Evolutionary conservation across 2,888 invertebrate genomes (phyloP).

Genomic region (Oxycera nigricornis): DNA sequence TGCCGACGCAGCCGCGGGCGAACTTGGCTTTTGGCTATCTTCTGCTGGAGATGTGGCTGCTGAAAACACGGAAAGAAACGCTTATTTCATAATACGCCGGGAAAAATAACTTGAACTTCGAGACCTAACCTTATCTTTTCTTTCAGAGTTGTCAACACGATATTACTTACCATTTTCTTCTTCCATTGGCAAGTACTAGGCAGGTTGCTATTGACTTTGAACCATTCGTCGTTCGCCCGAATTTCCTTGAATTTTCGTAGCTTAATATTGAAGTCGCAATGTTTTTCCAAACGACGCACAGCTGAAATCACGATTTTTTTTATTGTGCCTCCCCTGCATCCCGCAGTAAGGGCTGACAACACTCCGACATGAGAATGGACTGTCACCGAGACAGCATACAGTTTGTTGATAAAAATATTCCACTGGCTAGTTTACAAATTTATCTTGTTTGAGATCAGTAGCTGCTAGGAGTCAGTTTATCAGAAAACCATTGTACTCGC

Average conservation of each 20-base stretch:
- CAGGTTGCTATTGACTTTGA: not conserved
- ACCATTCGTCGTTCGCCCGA: not conserved
- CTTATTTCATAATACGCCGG: not conserved
- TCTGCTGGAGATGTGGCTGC: not conserved
- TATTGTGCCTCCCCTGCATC: not conserved
- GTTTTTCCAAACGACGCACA: constrained; percentile 2
- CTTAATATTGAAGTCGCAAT: not conserved
- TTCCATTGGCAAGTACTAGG: constrained; percentile 8
- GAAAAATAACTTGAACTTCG: not conserved
- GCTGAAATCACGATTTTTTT: not conserved
- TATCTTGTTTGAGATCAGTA: too few species aligned
- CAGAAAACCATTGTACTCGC: not conserved
- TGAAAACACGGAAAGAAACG: not conserved
- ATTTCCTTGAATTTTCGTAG: not conserved
- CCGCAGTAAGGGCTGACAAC: not conserved
- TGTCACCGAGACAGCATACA: not conserved
- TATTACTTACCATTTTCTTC: constrained; percentile 29
- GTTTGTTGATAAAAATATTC: not conserved
- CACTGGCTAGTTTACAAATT: too few species aligned
- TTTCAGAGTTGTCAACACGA: not conserved
- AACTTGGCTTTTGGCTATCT: constrained; percentile 33
- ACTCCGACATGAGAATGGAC: not conserved
- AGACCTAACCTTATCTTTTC: not conserved
- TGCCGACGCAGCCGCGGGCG: constrained; percentile 42
- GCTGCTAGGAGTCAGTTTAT: too few species aligned